A percentile compares a stretch with the other conserved stretches of the same genome.
Conservation (phyloP, 2,888 invertebrate species). For the Augochlorella aurata region DNA sequence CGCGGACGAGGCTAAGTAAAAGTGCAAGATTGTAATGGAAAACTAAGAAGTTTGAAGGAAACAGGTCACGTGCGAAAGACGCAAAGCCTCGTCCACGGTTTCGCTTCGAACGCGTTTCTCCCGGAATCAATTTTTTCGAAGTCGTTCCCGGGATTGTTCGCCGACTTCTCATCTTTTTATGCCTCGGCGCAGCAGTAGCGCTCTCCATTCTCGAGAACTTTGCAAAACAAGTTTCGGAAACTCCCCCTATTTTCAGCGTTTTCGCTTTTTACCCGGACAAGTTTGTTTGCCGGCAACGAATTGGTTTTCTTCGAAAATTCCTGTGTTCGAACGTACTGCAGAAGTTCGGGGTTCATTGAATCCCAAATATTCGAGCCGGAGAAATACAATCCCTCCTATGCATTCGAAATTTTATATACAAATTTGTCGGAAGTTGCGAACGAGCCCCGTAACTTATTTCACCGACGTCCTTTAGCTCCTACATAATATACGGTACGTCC, state of each 20-base stretch:
- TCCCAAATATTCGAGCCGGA: not conserved
- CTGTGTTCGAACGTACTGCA: not conserved
- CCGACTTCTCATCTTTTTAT: conserved; percentile 10
- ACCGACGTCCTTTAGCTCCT: too few relatives aligned
- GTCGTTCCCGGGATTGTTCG: conserved; percentile 2
- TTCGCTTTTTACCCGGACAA: not conserved
- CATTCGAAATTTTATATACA: conserved; percentile 1
- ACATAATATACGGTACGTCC: too few relatives aligned
- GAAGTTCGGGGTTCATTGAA: conserved; percentile 2
- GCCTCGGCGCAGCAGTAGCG: not conserved
- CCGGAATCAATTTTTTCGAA: conserved; percentile 7
- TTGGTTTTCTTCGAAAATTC: conserved; percentile 1
- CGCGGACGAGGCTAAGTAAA: not conserved
- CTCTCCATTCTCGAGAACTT: not conserved
- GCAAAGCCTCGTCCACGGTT: not conserved
- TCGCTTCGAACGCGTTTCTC: conserved; percentile 6
- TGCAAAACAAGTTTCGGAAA: conserved; percentile 5
- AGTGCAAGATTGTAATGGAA: not conserved
- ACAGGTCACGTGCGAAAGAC: not conserved
- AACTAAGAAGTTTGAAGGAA: not conserved
- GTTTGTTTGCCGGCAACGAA: conserved; percentile 8
- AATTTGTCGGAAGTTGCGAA: not conserved
- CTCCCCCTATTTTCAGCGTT: not conserved
- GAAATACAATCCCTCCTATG: not conserved
- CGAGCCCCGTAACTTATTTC: not conserved